phyloP scores from a whole-genome alignment of 2,113 vertebrate genomes.

The Sander vitreus region DNA sequence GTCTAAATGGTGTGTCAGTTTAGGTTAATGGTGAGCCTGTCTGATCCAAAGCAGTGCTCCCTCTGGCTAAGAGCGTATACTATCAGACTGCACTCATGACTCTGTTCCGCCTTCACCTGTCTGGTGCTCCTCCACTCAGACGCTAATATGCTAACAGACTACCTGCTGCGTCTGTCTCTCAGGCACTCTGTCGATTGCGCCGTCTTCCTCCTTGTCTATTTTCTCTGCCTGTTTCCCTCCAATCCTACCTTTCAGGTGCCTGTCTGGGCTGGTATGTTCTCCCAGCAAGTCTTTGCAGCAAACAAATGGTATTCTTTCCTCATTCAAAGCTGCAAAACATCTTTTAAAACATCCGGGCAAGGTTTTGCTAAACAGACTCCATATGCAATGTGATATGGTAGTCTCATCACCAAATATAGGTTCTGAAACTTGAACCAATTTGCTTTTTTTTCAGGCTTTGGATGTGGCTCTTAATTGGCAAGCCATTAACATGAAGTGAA shows the following conservation, averaged over 20 bases:
- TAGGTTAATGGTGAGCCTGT: conserved; percentile 54
- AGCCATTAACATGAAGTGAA: conserved; percentile 43
- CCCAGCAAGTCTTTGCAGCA: background rate
- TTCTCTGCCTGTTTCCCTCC: background rate
- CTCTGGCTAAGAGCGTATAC: conserved; percentile 25
- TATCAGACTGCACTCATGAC: conserved; percentile 41
- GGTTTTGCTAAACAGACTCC: background rate
- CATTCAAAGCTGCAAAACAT: background rate
- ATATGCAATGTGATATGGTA: background rate
- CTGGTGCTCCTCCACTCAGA: conserved; percentile 34
- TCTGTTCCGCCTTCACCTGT: conserved; percentile 56
- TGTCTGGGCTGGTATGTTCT: conserved; percentile 1
- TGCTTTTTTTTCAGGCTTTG: conserved; percentile 12
- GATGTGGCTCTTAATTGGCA: conserved; percentile 22
- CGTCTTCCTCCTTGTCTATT: background rate
- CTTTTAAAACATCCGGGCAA: background rate
- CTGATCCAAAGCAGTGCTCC: conserved; percentile 54
- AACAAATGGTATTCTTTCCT: background rate
- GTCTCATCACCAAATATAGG: conserved; percentile 25
- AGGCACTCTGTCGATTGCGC: background rate
- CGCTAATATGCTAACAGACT: conserved; percentile 46
- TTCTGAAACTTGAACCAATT: conserved; percentile 23
- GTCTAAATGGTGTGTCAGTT: conserved; percentile 60
- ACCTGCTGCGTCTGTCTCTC: conserved; percentile 34
- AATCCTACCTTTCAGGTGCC: background rate